phyloP scores from a whole-genome alignment of 2,113 vertebrate species.

The Corydoras maculifer region DNA sequence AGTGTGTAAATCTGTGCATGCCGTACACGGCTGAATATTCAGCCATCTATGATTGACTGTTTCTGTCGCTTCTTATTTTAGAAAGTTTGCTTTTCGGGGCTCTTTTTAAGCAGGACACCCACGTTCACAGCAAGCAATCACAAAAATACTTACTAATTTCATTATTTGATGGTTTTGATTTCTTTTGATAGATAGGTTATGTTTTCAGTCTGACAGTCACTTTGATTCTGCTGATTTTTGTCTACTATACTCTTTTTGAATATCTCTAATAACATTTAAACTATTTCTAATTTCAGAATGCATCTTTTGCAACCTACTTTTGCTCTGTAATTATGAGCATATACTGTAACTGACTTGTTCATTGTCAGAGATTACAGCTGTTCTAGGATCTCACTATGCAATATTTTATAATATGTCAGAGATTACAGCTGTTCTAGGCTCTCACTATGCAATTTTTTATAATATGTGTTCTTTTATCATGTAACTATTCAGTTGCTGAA shows the following conservation, averaged over 20 bases:
- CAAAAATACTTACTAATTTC: background rate
- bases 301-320: background rate
- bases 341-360: too few relatives aligned
- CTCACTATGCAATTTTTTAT: too few relatives aligned
- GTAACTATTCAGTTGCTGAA: too few relatives aligned
- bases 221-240: background rate
- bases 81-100: background rate
- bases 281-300: background rate
- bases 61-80: constrained; percentile 14
- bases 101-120: background rate
- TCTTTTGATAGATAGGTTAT: constrained; percentile 4
- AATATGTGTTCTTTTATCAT: too few relatives aligned
- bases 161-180: constrained; percentile 7
- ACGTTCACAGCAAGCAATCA: background rate
- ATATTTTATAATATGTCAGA: too few relatives aligned
- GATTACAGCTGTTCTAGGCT: too few relatives aligned
- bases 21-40: background rate
- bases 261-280: background rate
- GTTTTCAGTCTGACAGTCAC: constrained; percentile 3
- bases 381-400: too few relatives aligned
- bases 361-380: too few relatives aligned
- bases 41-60: constrained; percentile 13
- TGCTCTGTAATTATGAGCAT: background rate
- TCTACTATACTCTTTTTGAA: background rate
- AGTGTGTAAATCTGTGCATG: constrained; percentile 10